phyloP scores from a whole-genome alignment of 2,888 invertebrate species.

The Apotomis betuletana region DNA sequence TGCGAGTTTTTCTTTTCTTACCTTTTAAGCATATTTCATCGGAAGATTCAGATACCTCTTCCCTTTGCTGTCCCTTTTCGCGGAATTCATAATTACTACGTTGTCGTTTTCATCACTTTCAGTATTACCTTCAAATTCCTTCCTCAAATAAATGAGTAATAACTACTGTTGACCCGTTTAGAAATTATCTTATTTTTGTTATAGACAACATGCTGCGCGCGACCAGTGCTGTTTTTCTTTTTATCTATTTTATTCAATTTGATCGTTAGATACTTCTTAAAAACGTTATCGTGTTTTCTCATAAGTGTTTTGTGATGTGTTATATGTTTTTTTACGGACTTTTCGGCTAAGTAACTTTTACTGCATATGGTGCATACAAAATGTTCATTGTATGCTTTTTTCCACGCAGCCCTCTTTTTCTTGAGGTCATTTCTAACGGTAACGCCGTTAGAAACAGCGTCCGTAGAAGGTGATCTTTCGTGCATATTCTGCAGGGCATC shows the following conservation, averaged over 20 bases:
- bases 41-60: constrained; percentile 46
- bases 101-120: constrained; percentile 4
- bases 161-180: constrained; percentile 50
- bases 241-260: constrained; percentile 59
- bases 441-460: not conserved
- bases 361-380: constrained; percentile 59
- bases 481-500: not conserved
- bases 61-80: not conserved
- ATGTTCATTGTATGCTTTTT: constrained; percentile 51
- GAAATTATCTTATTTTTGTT: constrained; percentile 57
- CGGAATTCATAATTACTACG: constrained; percentile 25
- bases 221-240: constrained; percentile 61
- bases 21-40: constrained; percentile 49
- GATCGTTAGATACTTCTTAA: constrained; percentile 55
- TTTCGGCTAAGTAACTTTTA: constrained; percentile 27
- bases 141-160: constrained; percentile 53
- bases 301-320: constrained; percentile 43
- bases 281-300: constrained; percentile 48
- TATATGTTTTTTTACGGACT: constrained; percentile 27
- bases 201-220: constrained; percentile 56
- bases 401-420: constrained; percentile 47
- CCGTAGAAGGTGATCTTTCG: not conserved
- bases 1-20: constrained; percentile 49
- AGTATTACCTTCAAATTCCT: not conserved
- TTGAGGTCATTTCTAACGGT: not conserved